phyloP scores from a whole-genome alignment of 2,797 vertebrate genomes.

The Sternarchorhynchus goeldii region DNA sequence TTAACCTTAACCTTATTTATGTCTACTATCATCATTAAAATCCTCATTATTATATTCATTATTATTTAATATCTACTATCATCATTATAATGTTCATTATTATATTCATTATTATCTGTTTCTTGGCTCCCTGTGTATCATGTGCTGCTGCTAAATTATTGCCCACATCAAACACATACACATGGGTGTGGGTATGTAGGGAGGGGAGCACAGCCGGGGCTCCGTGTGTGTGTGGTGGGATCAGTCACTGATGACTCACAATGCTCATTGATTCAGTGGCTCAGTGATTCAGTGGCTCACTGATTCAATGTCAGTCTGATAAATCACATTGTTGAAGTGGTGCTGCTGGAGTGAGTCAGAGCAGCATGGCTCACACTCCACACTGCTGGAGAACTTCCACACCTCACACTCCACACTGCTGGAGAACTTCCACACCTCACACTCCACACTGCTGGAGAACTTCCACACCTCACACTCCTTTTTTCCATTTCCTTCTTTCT shows the following conservation, averaged over 20 bases:
- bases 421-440: slow-evolving; percentile 45
- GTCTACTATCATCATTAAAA: too few species aligned
- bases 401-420: slow-evolving; percentile 50
- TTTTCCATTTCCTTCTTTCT: not conserved
- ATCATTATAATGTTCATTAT: too few species aligned
- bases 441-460: slow-evolving; percentile 35
- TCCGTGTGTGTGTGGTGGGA: not conserved
- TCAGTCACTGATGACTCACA: slow-evolving; percentile 52
- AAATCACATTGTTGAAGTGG: slow-evolving; percentile 60
- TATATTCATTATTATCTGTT: too few species aligned
- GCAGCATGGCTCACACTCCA: slow-evolving; percentile 50
- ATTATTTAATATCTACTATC: too few species aligned
- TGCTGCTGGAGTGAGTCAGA: slow-evolving; percentile 69
- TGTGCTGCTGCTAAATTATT: too few species aligned
- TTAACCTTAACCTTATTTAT: too few species aligned
- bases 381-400: not conserved
- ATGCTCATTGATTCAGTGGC: slow-evolving; percentile 55
- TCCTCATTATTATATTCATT: too few species aligned
- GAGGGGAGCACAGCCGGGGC: too few species aligned
- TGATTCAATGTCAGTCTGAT: slow-evolving; percentile 33
- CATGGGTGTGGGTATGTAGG: too few species aligned
- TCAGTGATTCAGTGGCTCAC: not conserved
- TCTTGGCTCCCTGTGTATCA: too few species aligned
- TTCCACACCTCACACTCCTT: not conserved
- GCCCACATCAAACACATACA: too few species aligned